phyloP scores from a whole-genome alignment of 2,888 invertebrate species.

The Adineta ricciae region DNA sequence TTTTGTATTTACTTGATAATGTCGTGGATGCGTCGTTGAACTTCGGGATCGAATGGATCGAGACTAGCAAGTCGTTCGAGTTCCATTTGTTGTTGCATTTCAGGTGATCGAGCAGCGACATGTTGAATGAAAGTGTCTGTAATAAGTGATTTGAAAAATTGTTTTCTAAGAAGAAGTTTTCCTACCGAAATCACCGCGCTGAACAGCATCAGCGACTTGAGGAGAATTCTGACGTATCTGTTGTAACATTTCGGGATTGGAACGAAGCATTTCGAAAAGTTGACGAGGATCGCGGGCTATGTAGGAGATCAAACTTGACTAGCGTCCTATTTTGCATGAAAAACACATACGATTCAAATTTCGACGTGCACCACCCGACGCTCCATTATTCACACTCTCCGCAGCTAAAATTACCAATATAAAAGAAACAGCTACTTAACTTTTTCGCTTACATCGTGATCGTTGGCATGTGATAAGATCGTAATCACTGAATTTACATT shows the following conservation, averaged over 20 bases:
- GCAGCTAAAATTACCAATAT: no score
- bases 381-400: no score
- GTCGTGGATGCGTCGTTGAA: slow-evolving; percentile 29
- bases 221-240: slow-evolving; percentile 23
- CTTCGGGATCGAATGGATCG: slow-evolving; percentile 22
- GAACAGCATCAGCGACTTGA: slow-evolving; percentile 23
- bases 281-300: neutral
- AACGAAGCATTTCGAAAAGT: neutral
- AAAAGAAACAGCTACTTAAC: neutral
- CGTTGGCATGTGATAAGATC: neutral
- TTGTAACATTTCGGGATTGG: slow-evolving; percentile 17
- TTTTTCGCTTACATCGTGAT: neutral
- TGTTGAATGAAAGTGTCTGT: no score
- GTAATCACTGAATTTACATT: neutral
- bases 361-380: neutral
- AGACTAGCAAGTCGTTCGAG: neutral
- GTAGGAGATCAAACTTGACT: no score
- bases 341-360: neutral
- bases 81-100: neutral
- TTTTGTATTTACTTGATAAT: neutral
- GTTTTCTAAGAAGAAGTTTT: no score
- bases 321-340: neutral
- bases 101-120: no score
- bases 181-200: slow-evolving; percentile 27
- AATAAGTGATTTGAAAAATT: no score